Percentiles rank a stretch among this genome's conserved stretches.
Evolutionary conservation across 2,888 invertebrate species (phyloP).

Genomic region (Dilophus febrilis): DNA sequence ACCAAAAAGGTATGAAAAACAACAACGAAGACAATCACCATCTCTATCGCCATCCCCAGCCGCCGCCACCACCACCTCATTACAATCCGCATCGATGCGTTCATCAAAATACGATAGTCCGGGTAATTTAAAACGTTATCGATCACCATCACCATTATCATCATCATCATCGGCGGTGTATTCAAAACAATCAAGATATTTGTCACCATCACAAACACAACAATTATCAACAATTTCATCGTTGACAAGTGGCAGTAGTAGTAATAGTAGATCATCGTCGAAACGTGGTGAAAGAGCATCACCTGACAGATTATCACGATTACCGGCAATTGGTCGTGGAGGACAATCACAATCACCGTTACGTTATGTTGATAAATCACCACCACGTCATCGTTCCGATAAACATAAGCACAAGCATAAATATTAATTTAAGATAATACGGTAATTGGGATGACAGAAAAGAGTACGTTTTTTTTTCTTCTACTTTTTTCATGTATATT

Average conservation of each 20-base stretch:
- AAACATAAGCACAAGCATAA: slow-evolving; percentile 36
- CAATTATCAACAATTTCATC: no score
- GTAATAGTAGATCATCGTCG: neutral
- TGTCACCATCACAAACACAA: slow-evolving; percentile 7
- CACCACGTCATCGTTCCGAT: slow-evolving; percentile 21
- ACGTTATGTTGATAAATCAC: slow-evolving; percentile 11
- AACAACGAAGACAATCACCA: neutral
- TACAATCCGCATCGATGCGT: slow-evolving; percentile 16
- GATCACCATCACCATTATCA: slow-evolving; percentile 2
- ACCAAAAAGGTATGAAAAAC: slow-evolving; percentile 18
- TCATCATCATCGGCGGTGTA: slow-evolving; percentile 6
- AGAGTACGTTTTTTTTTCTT: no score
- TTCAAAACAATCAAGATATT: slow-evolving; percentile 2
- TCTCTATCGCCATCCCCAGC: neutral
- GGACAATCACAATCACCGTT: slow-evolving; percentile 22
- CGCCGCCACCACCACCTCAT: slow-evolving; percentile 4
- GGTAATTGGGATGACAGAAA: no score
- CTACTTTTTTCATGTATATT: no score
- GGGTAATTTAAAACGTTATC: neutral
- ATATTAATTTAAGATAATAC: slow-evolving; percentile 22
- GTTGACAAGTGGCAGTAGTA: no score
- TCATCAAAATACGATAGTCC: slow-evolving; percentile 20
- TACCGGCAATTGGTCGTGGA: slow-evolving; percentile 11
- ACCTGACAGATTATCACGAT: no score
- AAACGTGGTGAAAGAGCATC: neutral